A percentile compares a stretch with the other conserved stretches of the same genome.
These are phyloP conservation scores for Smutsia temminckii DNA, from an alignment of 2,797 vertebrate genomes.

Conservation along the genomic window DNA sequence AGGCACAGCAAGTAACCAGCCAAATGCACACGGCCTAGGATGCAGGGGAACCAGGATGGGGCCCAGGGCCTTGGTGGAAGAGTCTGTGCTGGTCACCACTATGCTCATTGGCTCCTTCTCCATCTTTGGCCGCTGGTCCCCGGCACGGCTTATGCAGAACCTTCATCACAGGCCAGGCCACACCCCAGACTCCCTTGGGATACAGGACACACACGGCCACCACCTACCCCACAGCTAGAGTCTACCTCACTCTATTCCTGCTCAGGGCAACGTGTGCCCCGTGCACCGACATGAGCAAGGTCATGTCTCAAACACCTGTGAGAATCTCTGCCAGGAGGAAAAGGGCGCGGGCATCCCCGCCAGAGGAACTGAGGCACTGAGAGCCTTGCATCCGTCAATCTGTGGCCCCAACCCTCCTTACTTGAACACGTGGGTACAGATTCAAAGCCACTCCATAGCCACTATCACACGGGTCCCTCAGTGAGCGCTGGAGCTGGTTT, in stretches of 20 bases:
- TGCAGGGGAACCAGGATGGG: neutral
- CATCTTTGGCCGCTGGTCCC: neutral
- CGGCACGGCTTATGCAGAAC: neutral
- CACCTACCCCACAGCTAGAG: neutral
- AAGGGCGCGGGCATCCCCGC: neutral
- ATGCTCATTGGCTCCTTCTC: neutral
- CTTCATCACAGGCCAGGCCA: neutral
- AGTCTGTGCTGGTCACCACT: neutral
- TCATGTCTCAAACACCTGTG: neutral
- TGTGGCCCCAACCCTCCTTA: neutral
- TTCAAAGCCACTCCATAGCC: neutral
- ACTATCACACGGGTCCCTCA: neutral
- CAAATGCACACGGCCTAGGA: neutral
- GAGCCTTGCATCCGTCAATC: neutral
- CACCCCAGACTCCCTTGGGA: neutral
- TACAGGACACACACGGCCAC: no score
- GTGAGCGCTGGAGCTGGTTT: neutral
- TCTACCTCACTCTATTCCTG: neutral
- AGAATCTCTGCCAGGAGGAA: neutral
- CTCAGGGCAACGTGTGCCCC: neutral
- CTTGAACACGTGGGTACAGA: rapidly evolving
- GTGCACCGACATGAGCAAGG: neutral
- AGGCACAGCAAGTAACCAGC: neutral
- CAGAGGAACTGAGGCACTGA: neutral
- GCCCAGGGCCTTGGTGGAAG: neutral